These are phyloP conservation scores for Polyergus mexicanus DNA, from an alignment of 1,140 invertebrate genomes.

Conservation along the genomic window DNA sequence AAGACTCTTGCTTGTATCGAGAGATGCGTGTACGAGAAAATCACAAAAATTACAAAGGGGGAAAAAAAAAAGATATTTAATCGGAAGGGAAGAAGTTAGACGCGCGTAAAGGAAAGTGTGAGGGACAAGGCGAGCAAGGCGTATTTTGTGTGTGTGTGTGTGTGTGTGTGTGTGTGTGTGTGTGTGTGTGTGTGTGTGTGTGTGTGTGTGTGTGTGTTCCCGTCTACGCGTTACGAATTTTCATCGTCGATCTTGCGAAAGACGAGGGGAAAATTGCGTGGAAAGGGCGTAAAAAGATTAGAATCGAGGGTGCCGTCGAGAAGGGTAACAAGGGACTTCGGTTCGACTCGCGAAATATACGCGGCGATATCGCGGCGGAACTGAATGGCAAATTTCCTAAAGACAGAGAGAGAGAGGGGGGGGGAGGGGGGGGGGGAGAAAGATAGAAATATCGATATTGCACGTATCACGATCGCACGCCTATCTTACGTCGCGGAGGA, in stretches of 20 bases:
- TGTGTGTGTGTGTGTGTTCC: not conserved
- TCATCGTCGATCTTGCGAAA: not conserved
- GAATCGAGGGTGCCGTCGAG: slow-evolving; percentile 28
- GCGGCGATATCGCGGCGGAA: slow-evolving; percentile 24
- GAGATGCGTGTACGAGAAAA: slow-evolving; percentile 68
- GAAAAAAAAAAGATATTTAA: slow-evolving; percentile 35
- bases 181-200: not conserved
- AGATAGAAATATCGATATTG: slow-evolving; percentile 18
- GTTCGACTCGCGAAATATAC: slow-evolving; percentile 24
- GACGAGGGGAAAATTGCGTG: slow-evolving; percentile 41
- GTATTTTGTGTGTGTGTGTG: not conserved
- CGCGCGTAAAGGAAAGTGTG: not conserved
- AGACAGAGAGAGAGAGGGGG: not conserved
- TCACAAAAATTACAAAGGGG: slow-evolving; percentile 7
- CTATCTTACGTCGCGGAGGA: slow-evolving; percentile 25
- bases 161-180: not conserved
- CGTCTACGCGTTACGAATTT: not conserved
- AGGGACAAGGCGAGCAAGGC: too few relatives aligned
- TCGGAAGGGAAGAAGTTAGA: not conserved
- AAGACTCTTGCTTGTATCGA: slow-evolving; percentile 74
- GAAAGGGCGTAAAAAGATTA: slow-evolving; percentile 30
- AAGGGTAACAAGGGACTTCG: not conserved
- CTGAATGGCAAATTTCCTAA: slow-evolving; percentile 1
- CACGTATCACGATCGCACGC: slow-evolving; percentile 32
- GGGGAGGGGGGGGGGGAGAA: too few relatives aligned